Evolutionary conservation across 2,888 invertebrate genomes (phyloP).

Genomic region (Thera britannica): DNA sequence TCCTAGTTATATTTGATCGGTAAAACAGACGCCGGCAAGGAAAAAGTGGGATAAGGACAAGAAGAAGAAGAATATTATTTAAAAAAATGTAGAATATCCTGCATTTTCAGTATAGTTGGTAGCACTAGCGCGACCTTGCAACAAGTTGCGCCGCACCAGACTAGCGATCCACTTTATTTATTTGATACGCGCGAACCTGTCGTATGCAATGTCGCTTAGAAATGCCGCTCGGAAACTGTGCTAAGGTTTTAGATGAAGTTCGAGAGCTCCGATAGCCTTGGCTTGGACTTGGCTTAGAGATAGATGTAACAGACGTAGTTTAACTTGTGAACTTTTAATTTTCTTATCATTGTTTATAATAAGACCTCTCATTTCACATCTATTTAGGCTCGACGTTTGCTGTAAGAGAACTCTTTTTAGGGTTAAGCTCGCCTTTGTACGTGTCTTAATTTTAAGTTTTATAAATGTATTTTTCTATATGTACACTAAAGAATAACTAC

Average conservation of each 20-base stretch:
- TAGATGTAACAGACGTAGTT: neutral
- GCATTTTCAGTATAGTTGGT: slow-evolving; percentile 38
- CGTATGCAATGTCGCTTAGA: slow-evolving; percentile 28
- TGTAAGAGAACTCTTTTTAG: too few relatives aligned
- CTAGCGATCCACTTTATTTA: slow-evolving; percentile 55
- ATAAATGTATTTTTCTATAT: too few relatives aligned
- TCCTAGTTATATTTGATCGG: neutral
- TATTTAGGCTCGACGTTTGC: too few relatives aligned
- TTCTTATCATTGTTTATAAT: too few relatives aligned
- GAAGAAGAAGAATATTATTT: too few relatives aligned
- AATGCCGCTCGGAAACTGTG: slow-evolving; percentile 29
- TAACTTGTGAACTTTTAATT: neutral
- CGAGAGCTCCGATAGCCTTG: slow-evolving; percentile 3
- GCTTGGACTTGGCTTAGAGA: neutral
- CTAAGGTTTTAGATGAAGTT: slow-evolving; percentile 34
- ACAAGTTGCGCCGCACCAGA: slow-evolving; percentile 48
- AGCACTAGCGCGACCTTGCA: slow-evolving; percentile 56
- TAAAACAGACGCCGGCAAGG: too few relatives aligned
- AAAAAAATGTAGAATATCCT: slow-evolving; percentile 17
- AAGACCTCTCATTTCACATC: too few relatives aligned
- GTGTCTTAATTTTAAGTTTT: too few relatives aligned
- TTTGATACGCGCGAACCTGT: slow-evolving; percentile 47
- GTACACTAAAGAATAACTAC: too few relatives aligned
- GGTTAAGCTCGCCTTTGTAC: too few relatives aligned
- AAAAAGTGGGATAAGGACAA: too few relatives aligned